Evolutionary conservation across 1,140 invertebrate species (phyloP).

Genomic region (Macrobrachium nipponense): DNA sequence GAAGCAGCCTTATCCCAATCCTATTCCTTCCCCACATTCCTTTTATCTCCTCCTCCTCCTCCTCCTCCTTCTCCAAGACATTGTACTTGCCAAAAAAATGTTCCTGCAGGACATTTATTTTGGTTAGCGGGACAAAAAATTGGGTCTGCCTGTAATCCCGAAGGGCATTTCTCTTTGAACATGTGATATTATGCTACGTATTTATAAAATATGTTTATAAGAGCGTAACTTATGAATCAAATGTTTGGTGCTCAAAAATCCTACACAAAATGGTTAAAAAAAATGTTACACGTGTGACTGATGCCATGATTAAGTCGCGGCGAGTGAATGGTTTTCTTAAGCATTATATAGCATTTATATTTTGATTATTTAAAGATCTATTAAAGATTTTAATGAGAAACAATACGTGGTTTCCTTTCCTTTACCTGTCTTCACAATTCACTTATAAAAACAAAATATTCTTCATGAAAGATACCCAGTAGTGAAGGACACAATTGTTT

Average conservation of each 20-base stretch:
- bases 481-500: too few species aligned
- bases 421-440: background rate
- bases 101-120: background rate
- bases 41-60: background rate
- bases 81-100: background rate
- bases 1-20: background rate
- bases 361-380: constrained; percentile 8
- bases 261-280: constrained; percentile 5
- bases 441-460: background rate
- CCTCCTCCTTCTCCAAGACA: background rate
- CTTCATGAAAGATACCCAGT: background rate
- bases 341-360: background rate
- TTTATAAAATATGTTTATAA: background rate
- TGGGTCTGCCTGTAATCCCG: background rate
- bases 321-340: background rate
- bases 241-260: constrained; percentile 13
- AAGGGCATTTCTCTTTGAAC: constrained; percentile 8
- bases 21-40: background rate
- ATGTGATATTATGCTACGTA: constrained; percentile 21
- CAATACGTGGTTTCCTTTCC: background rate
- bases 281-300: constrained; percentile 6
- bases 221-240: constrained; percentile 14
- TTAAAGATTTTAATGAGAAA: background rate
- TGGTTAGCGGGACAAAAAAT: background rate
- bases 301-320: constrained; percentile 16